Base-by-base conservation (phyloP, 2,797 vertebrate species). In the Lemur catta region DNA sequence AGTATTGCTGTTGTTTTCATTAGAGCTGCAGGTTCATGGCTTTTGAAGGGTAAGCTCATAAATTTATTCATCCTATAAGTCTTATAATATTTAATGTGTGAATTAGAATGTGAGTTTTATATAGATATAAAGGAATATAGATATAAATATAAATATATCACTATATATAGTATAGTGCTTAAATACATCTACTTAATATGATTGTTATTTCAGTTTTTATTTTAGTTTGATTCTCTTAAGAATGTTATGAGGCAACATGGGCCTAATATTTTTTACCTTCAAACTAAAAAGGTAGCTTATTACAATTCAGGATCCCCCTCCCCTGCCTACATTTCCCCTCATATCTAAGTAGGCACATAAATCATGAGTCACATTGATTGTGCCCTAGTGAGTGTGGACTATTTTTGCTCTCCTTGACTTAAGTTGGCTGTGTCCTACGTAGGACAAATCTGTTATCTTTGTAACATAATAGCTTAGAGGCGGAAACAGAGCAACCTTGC, bases 291-390 rank as follows among this genome's bases (percentile, higher is more conserved):
- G 1, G 30, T 55, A 84, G 2, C 13, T 57, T 48, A 43, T 67
- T 80, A 84, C 79, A 85, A 67, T 84, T 20, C 33, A 97, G 17
- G 3, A 48, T 38, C 0, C 7, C 4, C 48, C 4, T 26, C 55
- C 55, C 38, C 2, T 0, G 20, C 4, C 20, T 57, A 57, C 24
- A 26, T 22, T 20, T 7, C 6, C 1, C 4, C 4, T 63, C 18
- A 46, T 15, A 35, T 38, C 43, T 67, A 74, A 91, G 14, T 26
- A 87, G 14, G 11, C 13, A 57, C 12, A 90, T 43, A 80, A 82
- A 84, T 96, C 52, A 90, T 28, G 15, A 67, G 81, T 94, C 43
- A 91, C 6, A 30, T 92, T 80, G 50, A 74, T 55, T 80, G 6
- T 72, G 4, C n/a, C 18, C 35, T 89, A 43, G 33, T 46, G 38